A percentile compares a stretch with the other conserved stretches of the same genome.
Conservation (phyloP, 2,888 invertebrate genomes). For the Zhuqinia jingwanae region DNA sequence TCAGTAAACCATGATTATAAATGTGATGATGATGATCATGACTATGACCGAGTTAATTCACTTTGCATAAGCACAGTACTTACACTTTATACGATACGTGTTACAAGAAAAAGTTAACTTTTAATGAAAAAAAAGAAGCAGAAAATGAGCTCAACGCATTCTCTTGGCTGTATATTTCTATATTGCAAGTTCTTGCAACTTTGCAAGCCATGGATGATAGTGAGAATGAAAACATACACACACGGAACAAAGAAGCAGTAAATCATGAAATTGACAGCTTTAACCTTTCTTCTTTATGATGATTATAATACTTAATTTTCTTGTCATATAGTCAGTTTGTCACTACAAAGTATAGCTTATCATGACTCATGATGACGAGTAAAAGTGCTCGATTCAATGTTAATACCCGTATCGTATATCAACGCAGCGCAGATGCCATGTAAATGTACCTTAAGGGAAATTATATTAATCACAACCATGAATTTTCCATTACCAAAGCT, state of each 20-base stretch:
- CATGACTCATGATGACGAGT: background rate
- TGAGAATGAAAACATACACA: constrained; percentile 32
- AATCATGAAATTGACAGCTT: constrained; percentile 67
- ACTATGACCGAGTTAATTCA: constrained; percentile 2
- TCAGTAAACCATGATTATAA: background rate
- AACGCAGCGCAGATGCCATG: background rate
- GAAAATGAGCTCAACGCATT: background rate
- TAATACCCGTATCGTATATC: background rate
- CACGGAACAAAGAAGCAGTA: constrained; percentile 49
- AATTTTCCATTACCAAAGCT: constrained; percentile 57
- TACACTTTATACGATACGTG: background rate
- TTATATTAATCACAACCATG: constrained; percentile 60
- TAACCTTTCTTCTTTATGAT: constrained; percentile 22
- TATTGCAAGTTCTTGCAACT: background rate
- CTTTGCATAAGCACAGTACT: background rate
- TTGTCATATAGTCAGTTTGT: constrained; percentile 2
- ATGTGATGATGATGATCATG: background rate
- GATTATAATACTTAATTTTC: background rate
- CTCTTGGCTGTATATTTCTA: background rate
- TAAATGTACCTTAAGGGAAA: constrained; percentile 46
- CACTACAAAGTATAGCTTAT: background rate
- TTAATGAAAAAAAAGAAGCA: background rate
- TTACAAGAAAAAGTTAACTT: background rate
- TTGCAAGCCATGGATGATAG: background rate
- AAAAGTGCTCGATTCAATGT: background rate